A percentile compares a stretch with the other conserved stretches of the same genome.
These are phyloP conservation scores for Propithecus deckenii DNA, from an alignment of 2,797 vertebrate genomes.

Conservation along the genomic window DNA sequence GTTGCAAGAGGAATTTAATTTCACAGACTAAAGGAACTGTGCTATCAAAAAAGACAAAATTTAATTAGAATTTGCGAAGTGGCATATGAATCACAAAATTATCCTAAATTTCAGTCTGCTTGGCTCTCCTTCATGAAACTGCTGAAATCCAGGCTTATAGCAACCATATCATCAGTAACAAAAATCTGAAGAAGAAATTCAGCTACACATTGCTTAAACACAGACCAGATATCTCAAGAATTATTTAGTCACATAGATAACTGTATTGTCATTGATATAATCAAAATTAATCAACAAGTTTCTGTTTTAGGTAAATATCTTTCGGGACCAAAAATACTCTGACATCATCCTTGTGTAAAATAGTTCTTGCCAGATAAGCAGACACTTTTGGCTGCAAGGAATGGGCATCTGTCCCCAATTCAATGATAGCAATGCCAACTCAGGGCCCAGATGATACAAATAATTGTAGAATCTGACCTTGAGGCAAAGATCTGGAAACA, in stretches of 20 bases:
- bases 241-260: not conserved
- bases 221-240: not conserved
- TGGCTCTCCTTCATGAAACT: constrained; percentile 25
- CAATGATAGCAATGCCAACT: not conserved
- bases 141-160: not conserved
- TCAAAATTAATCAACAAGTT: not conserved
- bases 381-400: not conserved
- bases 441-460: not conserved
- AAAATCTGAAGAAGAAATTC: constrained; percentile 20
- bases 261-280: not conserved
- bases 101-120: constrained; percentile 2
- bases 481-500: not conserved
- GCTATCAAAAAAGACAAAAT: constrained; percentile 33
- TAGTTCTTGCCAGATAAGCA: constrained; percentile 25
- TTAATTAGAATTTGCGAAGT: constrained; percentile 44
- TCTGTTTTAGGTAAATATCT: constrained; percentile 48
- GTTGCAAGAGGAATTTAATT: constrained; percentile 47
- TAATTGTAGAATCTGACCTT: constrained; percentile 50
- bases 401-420: constrained; percentile 8
- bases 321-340: constrained; percentile 40
- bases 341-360: constrained; percentile 1
- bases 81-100: constrained; percentile 6
- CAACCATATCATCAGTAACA: not conserved
- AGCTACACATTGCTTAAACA: not conserved
- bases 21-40: constrained; percentile 14